A percentile compares a stretch with the other conserved stretches of the same genome.
phyloP scores from a whole-genome alignment of 2,113 vertebrate genomes.

The Paralichthys olivaceus region DNA sequence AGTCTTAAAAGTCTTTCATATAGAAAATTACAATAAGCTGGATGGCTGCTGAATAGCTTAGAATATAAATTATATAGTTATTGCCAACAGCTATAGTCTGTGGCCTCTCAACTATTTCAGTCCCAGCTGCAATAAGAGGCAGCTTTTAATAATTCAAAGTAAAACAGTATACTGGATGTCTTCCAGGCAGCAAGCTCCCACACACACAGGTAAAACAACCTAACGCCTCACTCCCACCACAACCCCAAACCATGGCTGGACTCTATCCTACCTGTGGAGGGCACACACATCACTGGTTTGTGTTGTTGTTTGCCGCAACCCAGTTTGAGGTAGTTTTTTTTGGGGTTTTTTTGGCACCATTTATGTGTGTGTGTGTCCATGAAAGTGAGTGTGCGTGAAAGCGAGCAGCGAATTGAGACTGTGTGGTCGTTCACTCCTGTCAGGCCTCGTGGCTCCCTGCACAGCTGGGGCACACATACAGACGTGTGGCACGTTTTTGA shows the following conservation, averaged over 20 bases:
- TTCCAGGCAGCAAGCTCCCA: conserved; percentile 69
- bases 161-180: conserved; percentile 72
- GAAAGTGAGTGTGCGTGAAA: not conserved
- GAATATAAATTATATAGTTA: conserved; percentile 70
- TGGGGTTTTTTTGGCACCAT: conserved; percentile 39
- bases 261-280: conserved; percentile 32
- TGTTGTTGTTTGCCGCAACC: conserved; percentile 11
- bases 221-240: conserved; percentile 19
- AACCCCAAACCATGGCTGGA: conserved; percentile 22
- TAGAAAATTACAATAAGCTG: conserved; percentile 54
- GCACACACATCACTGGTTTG: conserved; percentile 34
- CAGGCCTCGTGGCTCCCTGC: conserved; percentile 35
- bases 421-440: conserved; percentile 27
- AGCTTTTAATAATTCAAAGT: conserved; percentile 78
- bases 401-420: conserved; percentile 9
- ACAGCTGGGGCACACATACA: conserved; percentile 45
- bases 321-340: not conserved
- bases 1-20: conserved; percentile 39
- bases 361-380: not conserved
- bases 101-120: conserved; percentile 74
- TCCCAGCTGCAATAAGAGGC: conserved; percentile 68
- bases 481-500: conserved; percentile 19
- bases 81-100: conserved; percentile 68
- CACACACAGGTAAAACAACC: conserved; percentile 68
- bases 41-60: conserved; percentile 49